phyloP scores from a whole-genome alignment of 2,113 vertebrate genomes.

The Callipepla californica region DNA sequence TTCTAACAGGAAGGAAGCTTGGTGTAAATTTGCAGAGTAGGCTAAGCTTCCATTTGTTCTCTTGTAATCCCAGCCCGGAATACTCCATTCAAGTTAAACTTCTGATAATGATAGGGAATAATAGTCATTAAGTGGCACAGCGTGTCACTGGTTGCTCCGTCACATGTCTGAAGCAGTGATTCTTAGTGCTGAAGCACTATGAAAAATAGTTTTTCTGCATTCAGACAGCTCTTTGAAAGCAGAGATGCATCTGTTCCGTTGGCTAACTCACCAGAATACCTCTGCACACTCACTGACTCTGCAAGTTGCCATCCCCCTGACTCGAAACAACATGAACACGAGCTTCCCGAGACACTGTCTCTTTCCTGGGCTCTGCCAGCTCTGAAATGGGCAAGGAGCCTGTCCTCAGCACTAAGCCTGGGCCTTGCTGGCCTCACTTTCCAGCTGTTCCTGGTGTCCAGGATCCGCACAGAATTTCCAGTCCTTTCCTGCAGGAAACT shows the following conservation, averaged over 20 bases:
- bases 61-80: neutral
- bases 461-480: neutral
- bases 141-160: neutral
- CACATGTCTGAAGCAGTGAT: neutral
- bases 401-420: neutral
- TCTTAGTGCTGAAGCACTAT: no score
- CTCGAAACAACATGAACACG: neutral
- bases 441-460: neutral
- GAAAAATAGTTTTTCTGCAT: neutral
- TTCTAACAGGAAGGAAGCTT: neutral
- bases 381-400: neutral
- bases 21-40: neutral
- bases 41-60: neutral
- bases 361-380: neutral
- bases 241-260: neutral
- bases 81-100: neutral
- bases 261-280: neutral
- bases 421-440: neutral
- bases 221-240: neutral
- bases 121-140: neutral
- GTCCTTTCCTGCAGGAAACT: neutral
- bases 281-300: neutral
- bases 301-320: fast-evolving
- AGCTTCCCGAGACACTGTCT: neutral
- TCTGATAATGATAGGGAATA: neutral